Evolutionary conservation across 2,888 invertebrate species (phyloP).

Genomic region (Auanema sp.): DNA sequence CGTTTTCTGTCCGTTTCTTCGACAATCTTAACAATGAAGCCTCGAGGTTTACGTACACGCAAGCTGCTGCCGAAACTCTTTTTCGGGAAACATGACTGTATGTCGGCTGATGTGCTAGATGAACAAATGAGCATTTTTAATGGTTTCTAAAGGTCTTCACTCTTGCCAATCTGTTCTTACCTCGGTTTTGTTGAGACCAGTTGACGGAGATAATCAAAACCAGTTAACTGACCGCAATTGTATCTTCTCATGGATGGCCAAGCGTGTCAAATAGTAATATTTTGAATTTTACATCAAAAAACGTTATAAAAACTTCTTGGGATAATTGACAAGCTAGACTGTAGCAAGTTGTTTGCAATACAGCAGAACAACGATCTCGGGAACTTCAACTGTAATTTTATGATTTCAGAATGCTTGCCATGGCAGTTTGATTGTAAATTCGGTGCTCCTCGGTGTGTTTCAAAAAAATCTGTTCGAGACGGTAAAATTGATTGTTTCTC

Average conservation of each 20-base stretch:
- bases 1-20: too few species aligned
- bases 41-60: too few species aligned
- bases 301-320: constrained; percentile 11
- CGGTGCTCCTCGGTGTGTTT: constrained; percentile 55
- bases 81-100: too few species aligned
- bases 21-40: too few species aligned
- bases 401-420: constrained; percentile 53
- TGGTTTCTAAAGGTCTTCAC: too few species aligned
- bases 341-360: neutral
- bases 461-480: constrained; percentile 46
- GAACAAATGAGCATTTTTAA: too few species aligned
- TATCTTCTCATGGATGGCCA: constrained; percentile 1
- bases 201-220: neutral
- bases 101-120: too few species aligned
- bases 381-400: neutral
- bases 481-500: constrained; percentile 56
- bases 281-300: constrained; percentile 5
- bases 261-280: neutral
- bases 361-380: neutral
- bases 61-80: too few species aligned
- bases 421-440: constrained; percentile 63
- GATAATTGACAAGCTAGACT: neutral
- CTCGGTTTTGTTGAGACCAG: too few species aligned
- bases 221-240: constrained; percentile 24
- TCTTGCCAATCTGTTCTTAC: too few species aligned